Conservation (phyloP, 1,140 invertebrate species). For the Drosophila bocki region DNA sequence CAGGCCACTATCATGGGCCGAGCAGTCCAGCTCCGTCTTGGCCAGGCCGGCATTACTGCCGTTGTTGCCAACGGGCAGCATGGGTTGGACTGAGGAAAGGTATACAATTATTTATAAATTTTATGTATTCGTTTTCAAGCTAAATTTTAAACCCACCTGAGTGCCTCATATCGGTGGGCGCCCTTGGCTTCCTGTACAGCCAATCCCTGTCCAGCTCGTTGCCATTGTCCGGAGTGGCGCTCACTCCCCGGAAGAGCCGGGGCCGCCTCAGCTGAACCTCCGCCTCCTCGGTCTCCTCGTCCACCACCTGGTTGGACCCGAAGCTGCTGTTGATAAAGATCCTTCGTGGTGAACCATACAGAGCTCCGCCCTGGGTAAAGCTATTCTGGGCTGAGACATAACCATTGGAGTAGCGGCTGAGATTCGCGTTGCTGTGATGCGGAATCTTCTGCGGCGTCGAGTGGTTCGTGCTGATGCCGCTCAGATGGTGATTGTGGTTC, state of each 20-base stretch:
- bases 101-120: not conserved
- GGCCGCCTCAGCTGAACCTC: slow-evolving; percentile 79
- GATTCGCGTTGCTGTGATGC: slow-evolving; percentile 76
- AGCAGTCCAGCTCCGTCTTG: slow-evolving; percentile 76
- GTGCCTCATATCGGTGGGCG: slow-evolving; percentile 82
- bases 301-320: slow-evolving; percentile 79
- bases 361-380: slow-evolving; percentile 62
- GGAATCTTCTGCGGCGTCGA: slow-evolving; percentile 83
- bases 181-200: slow-evolving; percentile 81
- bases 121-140: not conserved
- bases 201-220: slow-evolving; percentile 83
- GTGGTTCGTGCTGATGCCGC: slow-evolving; percentile 83
- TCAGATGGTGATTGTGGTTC: slow-evolving; percentile 78
- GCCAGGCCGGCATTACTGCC: slow-evolving; percentile 54
- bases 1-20: slow-evolving; percentile 83
- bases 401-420: slow-evolving; percentile 81
- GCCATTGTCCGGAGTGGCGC: slow-evolving; percentile 77
- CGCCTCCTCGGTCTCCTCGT: slow-evolving; percentile 81
- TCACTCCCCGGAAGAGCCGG: slow-evolving; percentile 67
- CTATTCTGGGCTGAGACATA: slow-evolving; percentile 78
- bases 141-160: slow-evolving; percentile 62
- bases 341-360: slow-evolving; percentile 76
- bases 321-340: slow-evolving; percentile 83
- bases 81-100: slow-evolving; percentile 71
- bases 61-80: slow-evolving; percentile 70